Conservation (phyloP, 1,140 invertebrate genomes). For the Drosophila nigromelanica region DNA sequence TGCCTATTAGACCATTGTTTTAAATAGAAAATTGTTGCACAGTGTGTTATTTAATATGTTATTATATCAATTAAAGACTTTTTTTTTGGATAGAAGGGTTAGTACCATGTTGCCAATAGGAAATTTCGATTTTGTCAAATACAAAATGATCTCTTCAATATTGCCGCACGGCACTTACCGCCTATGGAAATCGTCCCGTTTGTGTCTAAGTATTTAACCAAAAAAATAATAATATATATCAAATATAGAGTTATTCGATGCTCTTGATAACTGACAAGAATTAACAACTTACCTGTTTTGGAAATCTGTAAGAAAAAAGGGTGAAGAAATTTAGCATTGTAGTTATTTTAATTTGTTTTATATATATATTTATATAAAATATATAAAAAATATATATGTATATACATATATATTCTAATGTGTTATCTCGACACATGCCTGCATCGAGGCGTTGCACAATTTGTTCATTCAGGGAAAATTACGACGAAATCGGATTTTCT, state of each 20-base stretch:
- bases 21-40: not conserved
- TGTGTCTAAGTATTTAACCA: conserved; percentile 33
- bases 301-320: conserved; percentile 51
- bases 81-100: conserved; percentile 16
- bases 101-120: conserved; percentile 64
- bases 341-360: not conserved
- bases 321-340: not conserved
- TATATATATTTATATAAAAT: no score
- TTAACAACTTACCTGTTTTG: conserved; percentile 51
- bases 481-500: not conserved
- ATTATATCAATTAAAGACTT: no score
- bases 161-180: conserved; percentile 70
- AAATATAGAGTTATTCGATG: not conserved
- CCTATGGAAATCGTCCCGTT: conserved; percentile 53
- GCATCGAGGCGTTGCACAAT: conserved; percentile 50
- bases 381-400: no score
- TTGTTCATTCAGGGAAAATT: conserved; percentile 54
- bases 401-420: no score
- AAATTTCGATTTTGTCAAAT: conserved; percentile 52
- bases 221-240: conserved; percentile 7
- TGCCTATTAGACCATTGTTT: not conserved
- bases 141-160: conserved; percentile 57
- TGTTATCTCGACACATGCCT: conserved; percentile 31
- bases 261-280: no score
- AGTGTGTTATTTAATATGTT: no score